Percentiles rank a stretch among this genome's conserved stretches.
phyloP scores from a whole-genome alignment of 1,140 invertebrate genomes.

The Leptopilina clavipes region DNA sequence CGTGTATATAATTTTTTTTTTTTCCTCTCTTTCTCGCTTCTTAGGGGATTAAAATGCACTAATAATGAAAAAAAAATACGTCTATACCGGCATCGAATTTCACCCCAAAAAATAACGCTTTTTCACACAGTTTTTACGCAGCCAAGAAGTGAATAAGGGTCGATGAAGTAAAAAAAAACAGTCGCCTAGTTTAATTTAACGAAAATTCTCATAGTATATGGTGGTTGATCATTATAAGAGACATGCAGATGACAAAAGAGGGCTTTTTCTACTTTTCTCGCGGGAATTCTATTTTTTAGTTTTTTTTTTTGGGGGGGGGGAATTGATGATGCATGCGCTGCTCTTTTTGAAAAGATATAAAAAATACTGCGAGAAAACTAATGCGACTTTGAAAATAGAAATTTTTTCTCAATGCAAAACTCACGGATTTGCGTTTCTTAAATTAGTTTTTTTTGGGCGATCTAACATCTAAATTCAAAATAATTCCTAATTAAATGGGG shows the following conservation, averaged over 20 bases:
- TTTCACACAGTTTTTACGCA: constrained; percentile 74
- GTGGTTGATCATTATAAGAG: constrained; percentile 28
- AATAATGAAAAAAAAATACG: constrained; percentile 55
- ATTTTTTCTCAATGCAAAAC: no score
- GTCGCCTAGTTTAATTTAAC: constrained; percentile 53
- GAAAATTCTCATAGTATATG: constrained; percentile 64
- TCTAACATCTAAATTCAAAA: no score
- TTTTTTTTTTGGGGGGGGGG: background rate
- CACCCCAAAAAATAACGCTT: constrained; percentile 74
- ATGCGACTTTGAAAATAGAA: no score
- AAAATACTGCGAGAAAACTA: no score
- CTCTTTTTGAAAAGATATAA: no score
- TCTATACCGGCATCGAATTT: constrained; percentile 66
- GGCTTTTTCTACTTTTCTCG: constrained; percentile 46
- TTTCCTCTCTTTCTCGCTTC: constrained; percentile 44
- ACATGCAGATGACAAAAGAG: constrained; percentile 40
- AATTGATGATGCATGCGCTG: constrained; percentile 13
- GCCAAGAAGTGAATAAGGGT: constrained; percentile 50
- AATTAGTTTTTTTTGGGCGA: no score
- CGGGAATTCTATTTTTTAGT: constrained; percentile 25
- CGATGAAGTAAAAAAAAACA: constrained; percentile 44
- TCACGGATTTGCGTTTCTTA: no score
- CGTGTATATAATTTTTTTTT: constrained; percentile 23
- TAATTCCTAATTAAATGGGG: no score
- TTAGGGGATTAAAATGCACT: constrained; percentile 56